Percentiles rank a stretch among this genome's conserved stretches.
phyloP scores from a whole-genome alignment of 2,797 vertebrate genomes.

The Brachyalestes nurse region DNA sequence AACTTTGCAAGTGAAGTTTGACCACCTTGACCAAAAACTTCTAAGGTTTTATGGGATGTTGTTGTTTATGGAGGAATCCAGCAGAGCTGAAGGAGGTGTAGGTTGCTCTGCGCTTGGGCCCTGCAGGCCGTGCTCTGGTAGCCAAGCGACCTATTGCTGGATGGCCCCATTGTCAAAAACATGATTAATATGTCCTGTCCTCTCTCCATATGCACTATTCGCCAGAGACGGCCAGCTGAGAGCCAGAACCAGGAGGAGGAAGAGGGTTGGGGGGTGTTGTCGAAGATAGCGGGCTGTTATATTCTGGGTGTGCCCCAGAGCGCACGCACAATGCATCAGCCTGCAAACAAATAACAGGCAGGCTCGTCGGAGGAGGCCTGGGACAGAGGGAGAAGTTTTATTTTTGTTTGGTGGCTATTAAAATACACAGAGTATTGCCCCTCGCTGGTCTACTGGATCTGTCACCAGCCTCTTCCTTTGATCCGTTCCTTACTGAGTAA shows the following conservation, averaged over 20 bases:
- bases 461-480: constrained; percentile 60
- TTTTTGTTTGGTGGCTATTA: constrained; percentile 47
- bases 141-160: constrained; percentile 58
- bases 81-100: neutral
- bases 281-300: constrained; percentile 73
- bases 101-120: neutral
- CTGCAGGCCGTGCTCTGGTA: constrained; percentile 16
- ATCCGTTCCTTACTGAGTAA: constrained; percentile 65
- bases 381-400: constrained; percentile 42
- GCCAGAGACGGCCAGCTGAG: constrained; percentile 69
- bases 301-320: constrained; percentile 70
- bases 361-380: constrained; percentile 67
- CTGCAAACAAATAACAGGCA: constrained; percentile 74
- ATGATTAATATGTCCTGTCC: constrained; percentile 78
- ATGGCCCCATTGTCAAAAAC: constrained; percentile 72
- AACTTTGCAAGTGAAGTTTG: neutral
- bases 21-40: neutral
- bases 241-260: constrained; percentile 52
- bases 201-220: constrained; percentile 66
- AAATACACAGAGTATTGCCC: constrained; percentile 54
- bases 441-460: constrained; percentile 20
- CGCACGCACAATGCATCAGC: constrained; percentile 75
- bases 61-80: neutral
- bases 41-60: neutral
- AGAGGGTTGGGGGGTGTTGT: constrained; percentile 41